Conservation (phyloP, 2,113 vertebrate genomes). For the Stercorarius parasiticus region DNA sequence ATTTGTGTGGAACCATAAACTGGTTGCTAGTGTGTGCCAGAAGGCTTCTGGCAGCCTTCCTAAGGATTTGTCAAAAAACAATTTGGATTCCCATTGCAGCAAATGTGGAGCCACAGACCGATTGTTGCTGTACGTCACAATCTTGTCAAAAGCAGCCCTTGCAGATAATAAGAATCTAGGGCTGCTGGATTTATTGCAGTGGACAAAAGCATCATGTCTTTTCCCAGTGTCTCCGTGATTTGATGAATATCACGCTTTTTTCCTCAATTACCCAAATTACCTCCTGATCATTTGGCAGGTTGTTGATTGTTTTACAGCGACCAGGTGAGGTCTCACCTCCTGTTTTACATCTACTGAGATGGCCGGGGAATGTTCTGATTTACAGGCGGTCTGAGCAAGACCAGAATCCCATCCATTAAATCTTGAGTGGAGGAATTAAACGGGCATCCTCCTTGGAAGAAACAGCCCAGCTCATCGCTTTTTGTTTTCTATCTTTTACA, state of each 20-base stretch:
- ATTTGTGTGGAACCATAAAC: neutral
- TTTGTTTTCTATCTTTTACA: neutral
- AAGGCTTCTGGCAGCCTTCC: neutral
- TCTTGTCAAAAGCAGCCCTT: neutral
- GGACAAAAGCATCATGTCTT: neutral
- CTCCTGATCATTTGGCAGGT: neutral
- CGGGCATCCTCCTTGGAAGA: neutral
- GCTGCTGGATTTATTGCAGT: neutral
- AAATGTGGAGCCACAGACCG: neutral
- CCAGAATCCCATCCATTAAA: neutral
- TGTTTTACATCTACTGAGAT: neutral
- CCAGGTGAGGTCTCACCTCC: neutral
- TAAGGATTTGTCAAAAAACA: slow-evolving; percentile 39
- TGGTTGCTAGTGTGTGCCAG: neutral
- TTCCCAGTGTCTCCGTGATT: neutral
- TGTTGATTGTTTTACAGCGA: neutral
- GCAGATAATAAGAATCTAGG: neutral
- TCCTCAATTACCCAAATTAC: slow-evolving; percentile 40
- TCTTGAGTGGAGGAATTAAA: neutral
- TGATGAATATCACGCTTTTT: neutral
- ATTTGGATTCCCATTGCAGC: neutral
- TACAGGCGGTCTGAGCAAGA: neutral
- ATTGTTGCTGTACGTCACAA: neutral
- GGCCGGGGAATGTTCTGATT: neutral
- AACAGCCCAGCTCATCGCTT: neutral